phyloP scores from a whole-genome alignment of 2,113 vertebrate genomes.

The Triplophysa dalaica region DNA sequence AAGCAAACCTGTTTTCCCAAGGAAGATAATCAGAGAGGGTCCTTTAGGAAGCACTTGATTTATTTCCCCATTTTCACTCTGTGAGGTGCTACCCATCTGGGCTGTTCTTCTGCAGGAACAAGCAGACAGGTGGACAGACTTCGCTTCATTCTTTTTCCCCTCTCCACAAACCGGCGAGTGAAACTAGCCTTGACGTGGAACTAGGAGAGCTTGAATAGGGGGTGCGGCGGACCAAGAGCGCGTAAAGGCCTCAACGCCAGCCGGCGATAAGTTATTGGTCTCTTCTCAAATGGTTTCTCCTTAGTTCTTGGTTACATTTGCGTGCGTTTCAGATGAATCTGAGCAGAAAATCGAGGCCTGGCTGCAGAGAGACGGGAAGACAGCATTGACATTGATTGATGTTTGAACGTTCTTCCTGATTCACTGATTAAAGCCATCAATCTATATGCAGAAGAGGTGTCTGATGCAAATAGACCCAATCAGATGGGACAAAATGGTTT shows the following conservation, averaged over 20 bases:
- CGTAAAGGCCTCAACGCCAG: constrained; percentile 13
- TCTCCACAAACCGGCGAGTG: constrained; percentile 6
- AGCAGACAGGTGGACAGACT: constrained; percentile 38
- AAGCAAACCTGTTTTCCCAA: constrained; percentile 33
- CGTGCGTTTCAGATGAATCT: constrained; percentile 68
- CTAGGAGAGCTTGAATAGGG: constrained; percentile 21
- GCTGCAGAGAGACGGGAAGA: constrained; percentile 72
- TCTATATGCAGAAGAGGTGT: constrained; percentile 92
- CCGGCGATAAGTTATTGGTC: constrained; percentile 50
- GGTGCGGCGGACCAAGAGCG: constrained; percentile 9
- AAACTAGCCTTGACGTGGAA: constrained; percentile 46
- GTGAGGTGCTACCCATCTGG: constrained; percentile 37
- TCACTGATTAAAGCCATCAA: constrained; percentile 99
- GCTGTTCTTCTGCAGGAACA: constrained; percentile 48
- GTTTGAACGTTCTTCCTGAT: constrained; percentile 90
- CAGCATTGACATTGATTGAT: constrained; percentile 90
- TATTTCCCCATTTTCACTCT: constrained; percentile 41
- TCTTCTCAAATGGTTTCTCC: constrained; percentile 53
- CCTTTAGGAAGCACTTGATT: constrained; percentile 31
- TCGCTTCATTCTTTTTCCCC: background rate
- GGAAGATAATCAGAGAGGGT: constrained; percentile 32
- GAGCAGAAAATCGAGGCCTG: constrained; percentile 76
- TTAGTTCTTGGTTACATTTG: constrained; percentile 51
- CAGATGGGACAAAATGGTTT: constrained; percentile 92
- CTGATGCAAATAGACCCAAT: constrained; percentile 94